Percentiles rank a stretch among this genome's conserved stretches.
phyloP scores from a whole-genome alignment of 2,113 vertebrate genomes.

The Boulengeromyrus knoepffleri region DNA sequence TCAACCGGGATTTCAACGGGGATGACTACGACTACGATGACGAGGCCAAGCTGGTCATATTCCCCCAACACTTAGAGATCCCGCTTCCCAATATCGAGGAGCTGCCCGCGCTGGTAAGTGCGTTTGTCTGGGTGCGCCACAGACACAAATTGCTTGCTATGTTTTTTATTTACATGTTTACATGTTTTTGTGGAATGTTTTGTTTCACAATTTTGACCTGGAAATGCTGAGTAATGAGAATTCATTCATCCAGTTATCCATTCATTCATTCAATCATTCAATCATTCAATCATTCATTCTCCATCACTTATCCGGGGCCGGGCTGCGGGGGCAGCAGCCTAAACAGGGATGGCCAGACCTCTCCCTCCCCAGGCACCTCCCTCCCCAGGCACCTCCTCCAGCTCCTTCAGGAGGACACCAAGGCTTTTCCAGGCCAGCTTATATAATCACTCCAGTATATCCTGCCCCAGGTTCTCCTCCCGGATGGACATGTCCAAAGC shows the following conservation, averaged over 20 bases:
- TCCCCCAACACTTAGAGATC: slow-evolving; percentile 98
- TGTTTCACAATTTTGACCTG: background rate
- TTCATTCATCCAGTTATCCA: background rate
- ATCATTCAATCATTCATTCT: background rate
- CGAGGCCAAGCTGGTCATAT: slow-evolving; percentile 94
- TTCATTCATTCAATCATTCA: background rate
- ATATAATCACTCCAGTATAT: background rate
- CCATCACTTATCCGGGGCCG: background rate
- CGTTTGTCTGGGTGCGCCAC: slow-evolving; percentile 38
- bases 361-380: background rate
- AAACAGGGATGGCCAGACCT: background rate
- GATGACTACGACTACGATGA: slow-evolving; percentile 95
- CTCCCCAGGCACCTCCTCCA: background rate
- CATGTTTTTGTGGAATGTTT: background rate
- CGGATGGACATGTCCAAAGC: background rate
- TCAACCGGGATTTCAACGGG: slow-evolving; percentile 80
- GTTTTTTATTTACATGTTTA: background rate
- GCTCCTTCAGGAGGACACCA: background rate
- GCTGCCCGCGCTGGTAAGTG: slow-evolving; percentile 93
- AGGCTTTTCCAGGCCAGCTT: background rate
- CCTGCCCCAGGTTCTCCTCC: background rate
- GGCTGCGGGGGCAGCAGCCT: background rate
- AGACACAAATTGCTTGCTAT: background rate
- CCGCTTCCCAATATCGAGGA: slow-evolving; percentile 97
- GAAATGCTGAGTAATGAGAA: too few relatives aligned